Evolutionary conservation across 2,888 invertebrate genomes (phyloP).

Genomic region (Halictus ligatus): DNA sequence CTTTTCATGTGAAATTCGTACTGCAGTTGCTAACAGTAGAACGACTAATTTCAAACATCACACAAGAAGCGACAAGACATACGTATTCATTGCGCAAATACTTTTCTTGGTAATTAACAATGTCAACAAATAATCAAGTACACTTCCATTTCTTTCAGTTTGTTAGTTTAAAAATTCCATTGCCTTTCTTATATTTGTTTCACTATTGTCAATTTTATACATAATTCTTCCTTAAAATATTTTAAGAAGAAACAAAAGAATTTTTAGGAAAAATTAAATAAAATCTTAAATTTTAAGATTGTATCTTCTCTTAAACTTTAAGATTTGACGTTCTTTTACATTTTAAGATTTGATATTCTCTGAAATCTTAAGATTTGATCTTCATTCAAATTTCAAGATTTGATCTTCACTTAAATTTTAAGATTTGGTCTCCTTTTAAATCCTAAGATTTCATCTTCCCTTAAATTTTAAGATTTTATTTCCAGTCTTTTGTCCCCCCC

Average conservation of each 20-base stretch:
- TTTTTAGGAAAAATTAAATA: neutral
- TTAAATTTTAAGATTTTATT: neutral
- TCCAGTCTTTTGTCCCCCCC: neutral
- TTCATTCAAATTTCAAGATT: no score
- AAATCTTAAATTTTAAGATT: neutral
- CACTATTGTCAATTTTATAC: neutral
- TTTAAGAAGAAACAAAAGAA: no score
- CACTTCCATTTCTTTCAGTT: neutral
- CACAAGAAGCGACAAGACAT: neutral
- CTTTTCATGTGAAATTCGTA: conserved; percentile 41
- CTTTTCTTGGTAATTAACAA: neutral
- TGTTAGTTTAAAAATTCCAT: neutral
- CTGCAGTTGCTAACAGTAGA: conserved; percentile 26
- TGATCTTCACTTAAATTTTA: no score
- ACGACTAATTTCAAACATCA: neutral
- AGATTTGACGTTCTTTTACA: no score
- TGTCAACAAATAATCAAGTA: neutral
- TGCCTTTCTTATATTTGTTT: neutral
- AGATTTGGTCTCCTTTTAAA: neutral
- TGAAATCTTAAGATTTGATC: neutral
- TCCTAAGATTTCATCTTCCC: accelerated
- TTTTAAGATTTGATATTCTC: no score
- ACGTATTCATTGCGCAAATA: neutral
- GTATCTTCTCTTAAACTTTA: no score
- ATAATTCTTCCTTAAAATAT: neutral